phyloP scores from a whole-genome alignment of 2,113 vertebrate species.

The Actenoides lindsayi region DNA sequence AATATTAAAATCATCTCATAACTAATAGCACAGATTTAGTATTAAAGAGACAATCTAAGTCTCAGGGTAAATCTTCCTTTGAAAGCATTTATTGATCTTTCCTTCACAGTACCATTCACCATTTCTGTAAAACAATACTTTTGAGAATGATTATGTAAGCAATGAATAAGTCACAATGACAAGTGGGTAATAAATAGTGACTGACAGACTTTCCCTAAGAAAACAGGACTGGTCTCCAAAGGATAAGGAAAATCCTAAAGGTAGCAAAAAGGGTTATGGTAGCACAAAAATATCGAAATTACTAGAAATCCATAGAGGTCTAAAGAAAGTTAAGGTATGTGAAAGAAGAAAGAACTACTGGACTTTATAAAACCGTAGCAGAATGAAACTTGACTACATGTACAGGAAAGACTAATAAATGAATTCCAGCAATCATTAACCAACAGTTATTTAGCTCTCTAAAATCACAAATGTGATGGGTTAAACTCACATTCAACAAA shows the following conservation, averaged over 20 bases:
- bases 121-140: conserved; percentile 61
- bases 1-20: conserved; percentile 26
- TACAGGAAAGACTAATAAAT: neutral
- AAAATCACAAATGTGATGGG: neutral
- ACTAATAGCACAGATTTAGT: conserved; percentile 18
- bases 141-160: conserved; percentile 66
- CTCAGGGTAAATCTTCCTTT: conserved; percentile 53
- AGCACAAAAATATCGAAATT: neutral
- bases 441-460: neutral
- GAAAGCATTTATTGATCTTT: conserved; percentile 69
- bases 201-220: conserved; percentile 40
- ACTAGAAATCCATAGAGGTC: neutral
- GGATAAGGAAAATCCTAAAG: neutral
- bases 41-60: conserved; percentile 50
- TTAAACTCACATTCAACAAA: neutral
- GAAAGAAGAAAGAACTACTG: neutral
- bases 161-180: conserved; percentile 65
- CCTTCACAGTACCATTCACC: conserved; percentile 20
- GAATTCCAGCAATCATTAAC: neutral
- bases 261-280: neutral
- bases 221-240: conserved; percentile 2
- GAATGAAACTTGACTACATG: neutral
- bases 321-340: neutral
- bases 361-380: neutral
- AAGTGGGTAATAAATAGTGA: conserved; percentile 66